Evolutionary conservation across 2,113 vertebrate genomes (phyloP).

Genomic region (Donacobius atricapilla): DNA sequence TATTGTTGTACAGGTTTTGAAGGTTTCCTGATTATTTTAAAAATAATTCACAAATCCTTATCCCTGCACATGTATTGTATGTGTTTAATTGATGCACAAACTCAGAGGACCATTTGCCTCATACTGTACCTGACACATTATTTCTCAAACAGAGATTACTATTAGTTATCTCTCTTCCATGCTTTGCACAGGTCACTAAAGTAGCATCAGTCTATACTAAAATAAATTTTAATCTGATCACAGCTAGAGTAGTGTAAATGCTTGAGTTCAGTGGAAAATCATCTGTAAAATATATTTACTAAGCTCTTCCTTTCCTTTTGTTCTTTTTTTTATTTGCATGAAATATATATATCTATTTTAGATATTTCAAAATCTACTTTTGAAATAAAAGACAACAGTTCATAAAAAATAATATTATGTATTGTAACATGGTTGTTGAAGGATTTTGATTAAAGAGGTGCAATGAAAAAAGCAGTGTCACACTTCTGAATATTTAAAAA

Average conservation of each 20-base stretch:
- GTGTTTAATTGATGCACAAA: constrained; percentile 3
- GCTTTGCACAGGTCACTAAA: background rate
- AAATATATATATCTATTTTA: background rate
- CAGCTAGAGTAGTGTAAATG: background rate
- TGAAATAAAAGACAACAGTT: background rate
- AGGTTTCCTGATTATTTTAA: background rate
- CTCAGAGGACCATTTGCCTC: constrained; percentile 8
- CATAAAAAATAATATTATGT: background rate
- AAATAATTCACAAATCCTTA: background rate
- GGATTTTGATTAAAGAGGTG: background rate
- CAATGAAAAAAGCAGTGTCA: background rate
- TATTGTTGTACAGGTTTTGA: background rate
- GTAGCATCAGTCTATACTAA: background rate
- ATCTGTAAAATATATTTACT: background rate
- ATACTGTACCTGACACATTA: background rate
- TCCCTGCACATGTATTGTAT: background rate
- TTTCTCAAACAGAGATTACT: constrained; percentile 22
- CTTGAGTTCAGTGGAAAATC: background rate
- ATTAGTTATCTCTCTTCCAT: background rate
- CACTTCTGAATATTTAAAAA: background rate
- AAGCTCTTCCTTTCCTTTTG: background rate
- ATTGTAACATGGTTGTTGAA: background rate
- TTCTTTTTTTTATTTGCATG: background rate
- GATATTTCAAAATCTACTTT: background rate
- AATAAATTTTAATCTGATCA: constrained; percentile 9